Evolutionary conservation across 2,888 invertebrate species (phyloP).

Genomic region (Plebejus melissa): DNA sequence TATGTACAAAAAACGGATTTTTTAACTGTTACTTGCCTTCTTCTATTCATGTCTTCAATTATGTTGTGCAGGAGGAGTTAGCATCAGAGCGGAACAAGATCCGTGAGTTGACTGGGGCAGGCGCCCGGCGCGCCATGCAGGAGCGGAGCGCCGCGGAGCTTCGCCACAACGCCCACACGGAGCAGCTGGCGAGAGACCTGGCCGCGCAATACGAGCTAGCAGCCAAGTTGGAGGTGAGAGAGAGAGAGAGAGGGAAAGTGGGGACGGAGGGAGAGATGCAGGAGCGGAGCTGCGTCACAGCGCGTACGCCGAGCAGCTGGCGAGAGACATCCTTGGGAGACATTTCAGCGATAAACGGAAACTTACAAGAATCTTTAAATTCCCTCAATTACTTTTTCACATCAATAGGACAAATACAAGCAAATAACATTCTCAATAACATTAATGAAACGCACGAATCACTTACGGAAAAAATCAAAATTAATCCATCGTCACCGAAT

Average conservation of each 20-base stretch:
- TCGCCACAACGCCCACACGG: conserved; percentile 86
- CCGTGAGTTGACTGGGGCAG: conserved; percentile 87
- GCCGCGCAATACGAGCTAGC: conserved; percentile 90
- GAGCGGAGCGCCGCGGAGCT: conserved; percentile 86
- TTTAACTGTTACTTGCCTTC: too few relatives aligned
- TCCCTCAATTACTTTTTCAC: too few relatives aligned
- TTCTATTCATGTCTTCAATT: not conserved
- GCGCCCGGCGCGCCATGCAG: conserved; percentile 83
- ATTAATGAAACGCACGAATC: too few relatives aligned
- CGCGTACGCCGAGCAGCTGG: conserved; percentile 87
- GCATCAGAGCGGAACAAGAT: conserved; percentile 87
- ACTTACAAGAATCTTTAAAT: too few relatives aligned
- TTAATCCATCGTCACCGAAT: too few relatives aligned
- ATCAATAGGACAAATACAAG: too few relatives aligned
- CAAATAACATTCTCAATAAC: too few relatives aligned
- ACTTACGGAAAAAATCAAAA: too few relatives aligned
- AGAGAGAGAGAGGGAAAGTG: not conserved
- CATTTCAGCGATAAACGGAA: too few relatives aligned
- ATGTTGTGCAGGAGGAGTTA: conserved; percentile 81
- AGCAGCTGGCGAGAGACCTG: conserved; percentile 88
- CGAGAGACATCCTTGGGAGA: conserved; percentile 73
- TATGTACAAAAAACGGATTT: too few relatives aligned
- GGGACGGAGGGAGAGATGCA: conserved; percentile 73
- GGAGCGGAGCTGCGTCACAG: conserved; percentile 87
- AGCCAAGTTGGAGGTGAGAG: conserved; percentile 81